Conservation (phyloP, 2,888 invertebrate genomes). For the Drosophila picticornis region DNA sequence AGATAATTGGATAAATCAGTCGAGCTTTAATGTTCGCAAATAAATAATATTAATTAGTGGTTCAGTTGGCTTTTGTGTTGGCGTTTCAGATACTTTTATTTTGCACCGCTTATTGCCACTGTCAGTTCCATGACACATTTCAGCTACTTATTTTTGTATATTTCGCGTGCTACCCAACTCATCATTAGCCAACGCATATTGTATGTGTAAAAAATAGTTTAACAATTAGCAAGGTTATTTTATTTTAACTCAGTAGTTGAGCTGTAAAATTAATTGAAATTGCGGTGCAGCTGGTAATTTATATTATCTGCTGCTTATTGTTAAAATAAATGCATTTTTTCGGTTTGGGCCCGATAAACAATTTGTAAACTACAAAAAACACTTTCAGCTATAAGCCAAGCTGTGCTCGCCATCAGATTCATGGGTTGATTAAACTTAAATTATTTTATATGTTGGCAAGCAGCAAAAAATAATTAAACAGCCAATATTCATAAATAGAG, state of each 20-base stretch:
- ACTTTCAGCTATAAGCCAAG: conserved; percentile 38
- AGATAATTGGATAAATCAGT: conserved; percentile 23
- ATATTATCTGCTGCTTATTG: conserved; percentile 67
- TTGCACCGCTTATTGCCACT: conserved; percentile 49
- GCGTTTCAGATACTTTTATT: conserved; percentile 44
- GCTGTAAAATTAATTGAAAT: conserved; percentile 77
- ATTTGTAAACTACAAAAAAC: conserved; percentile 38
- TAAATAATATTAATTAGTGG: conserved; percentile 43
- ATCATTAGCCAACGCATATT: conserved; percentile 28
- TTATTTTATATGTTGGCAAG: conserved; percentile 51
- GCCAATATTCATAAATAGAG: conserved; percentile 18
- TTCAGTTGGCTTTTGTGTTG: conserved; percentile 5
- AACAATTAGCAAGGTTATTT: conserved; percentile 49
- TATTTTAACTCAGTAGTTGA: conserved; percentile 40
- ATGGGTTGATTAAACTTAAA: conserved; percentile 66
- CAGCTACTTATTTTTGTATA: conserved; percentile 51
- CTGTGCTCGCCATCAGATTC: conserved; percentile 65
- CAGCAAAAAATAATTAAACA: conserved; percentile 25
- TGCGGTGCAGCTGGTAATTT: conserved; percentile 64
- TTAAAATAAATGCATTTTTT: conserved; percentile 71
- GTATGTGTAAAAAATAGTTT: conserved; percentile 10
- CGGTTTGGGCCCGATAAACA: conserved; percentile 23
- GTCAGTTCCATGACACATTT: conserved; percentile 72
- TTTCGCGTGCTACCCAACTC: conserved; percentile 18
- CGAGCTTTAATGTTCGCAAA: neutral